Evolutionary conservation across 2,888 invertebrate species (phyloP).

Genomic region (Candidula unifasciata): DNA sequence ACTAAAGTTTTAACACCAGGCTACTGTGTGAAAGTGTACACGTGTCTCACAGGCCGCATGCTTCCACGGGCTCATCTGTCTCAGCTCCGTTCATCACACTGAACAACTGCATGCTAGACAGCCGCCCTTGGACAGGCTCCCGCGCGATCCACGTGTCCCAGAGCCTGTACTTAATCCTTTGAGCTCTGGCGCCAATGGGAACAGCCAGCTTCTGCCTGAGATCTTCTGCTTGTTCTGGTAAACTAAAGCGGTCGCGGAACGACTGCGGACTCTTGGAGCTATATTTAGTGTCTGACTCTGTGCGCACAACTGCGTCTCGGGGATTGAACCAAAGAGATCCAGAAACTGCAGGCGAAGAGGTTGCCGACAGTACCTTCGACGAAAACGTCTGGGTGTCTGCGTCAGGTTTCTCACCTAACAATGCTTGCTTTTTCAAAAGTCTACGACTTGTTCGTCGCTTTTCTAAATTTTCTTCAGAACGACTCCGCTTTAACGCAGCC

Average conservation of each 20-base stretch:
- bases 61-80: neutral
- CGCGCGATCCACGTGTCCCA: neutral
- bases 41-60: neutral
- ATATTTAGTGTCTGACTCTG: neutral
- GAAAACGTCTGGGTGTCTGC: neutral
- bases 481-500: neutral
- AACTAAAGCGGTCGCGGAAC: neutral
- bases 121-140: neutral
- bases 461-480: neutral
- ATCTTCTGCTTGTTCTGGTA: neutral
- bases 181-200: neutral
- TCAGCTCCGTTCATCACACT: neutral
- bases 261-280: neutral
- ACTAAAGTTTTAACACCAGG: too few relatives aligned
- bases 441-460: neutral
- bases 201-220: neutral
- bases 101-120: neutral
- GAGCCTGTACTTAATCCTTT: neutral
- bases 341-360: neutral
- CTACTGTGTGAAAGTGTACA: too few relatives aligned
- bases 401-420: neutral
- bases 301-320: too few relatives aligned
- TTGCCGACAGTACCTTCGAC: neutral
- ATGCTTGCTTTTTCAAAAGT: neutral
- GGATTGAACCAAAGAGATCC: too few relatives aligned